A percentile compares a stretch with the other conserved stretches of the same genome.
These are phyloP conservation scores for Phalacrocorax brasilianus DNA, from an alignment of 2,113 vertebrate species.

Conservation along the genomic window DNA sequence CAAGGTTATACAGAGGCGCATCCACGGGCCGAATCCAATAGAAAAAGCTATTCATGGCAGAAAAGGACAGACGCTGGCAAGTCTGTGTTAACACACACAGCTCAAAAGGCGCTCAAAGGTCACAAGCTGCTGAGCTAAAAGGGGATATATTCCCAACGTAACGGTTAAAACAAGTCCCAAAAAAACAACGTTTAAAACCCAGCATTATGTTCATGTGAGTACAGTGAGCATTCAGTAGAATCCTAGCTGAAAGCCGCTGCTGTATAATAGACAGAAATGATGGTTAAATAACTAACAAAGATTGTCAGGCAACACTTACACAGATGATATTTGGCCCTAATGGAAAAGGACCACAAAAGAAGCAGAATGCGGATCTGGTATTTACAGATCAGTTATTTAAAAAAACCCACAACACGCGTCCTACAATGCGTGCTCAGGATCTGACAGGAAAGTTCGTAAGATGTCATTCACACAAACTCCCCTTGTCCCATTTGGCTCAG, in stretches of 20 bases:
- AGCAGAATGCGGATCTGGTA: background rate
- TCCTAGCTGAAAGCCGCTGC: background rate
- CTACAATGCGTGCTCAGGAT: too few relatives aligned
- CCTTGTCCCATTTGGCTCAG: too few relatives aligned
- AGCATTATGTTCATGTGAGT: constrained; percentile 46
- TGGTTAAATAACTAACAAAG: background rate
- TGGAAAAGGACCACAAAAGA: background rate
- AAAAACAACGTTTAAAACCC: constrained; percentile 8
- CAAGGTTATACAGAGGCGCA: background rate
- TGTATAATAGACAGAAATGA: background rate
- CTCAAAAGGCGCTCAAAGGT: constrained; percentile 71
- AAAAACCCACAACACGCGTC: too few relatives aligned
- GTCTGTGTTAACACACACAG: constrained; percentile 2
- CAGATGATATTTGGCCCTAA: background rate
- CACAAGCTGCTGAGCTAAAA: constrained; percentile 74
- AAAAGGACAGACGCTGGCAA: background rate
- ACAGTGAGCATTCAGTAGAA: background rate
- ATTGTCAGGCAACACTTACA: background rate
- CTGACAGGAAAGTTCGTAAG: too few relatives aligned
- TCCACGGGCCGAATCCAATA: background rate
- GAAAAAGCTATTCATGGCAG: background rate
- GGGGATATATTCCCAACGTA: constrained; percentile 37
- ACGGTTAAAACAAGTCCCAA: constrained; percentile 11
- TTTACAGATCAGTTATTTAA: background rate
- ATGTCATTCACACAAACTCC: too few relatives aligned